Evolutionary conservation across 2,797 vertebrate species (phyloP).

Genomic region (Aldrovandia affinis): DNA sequence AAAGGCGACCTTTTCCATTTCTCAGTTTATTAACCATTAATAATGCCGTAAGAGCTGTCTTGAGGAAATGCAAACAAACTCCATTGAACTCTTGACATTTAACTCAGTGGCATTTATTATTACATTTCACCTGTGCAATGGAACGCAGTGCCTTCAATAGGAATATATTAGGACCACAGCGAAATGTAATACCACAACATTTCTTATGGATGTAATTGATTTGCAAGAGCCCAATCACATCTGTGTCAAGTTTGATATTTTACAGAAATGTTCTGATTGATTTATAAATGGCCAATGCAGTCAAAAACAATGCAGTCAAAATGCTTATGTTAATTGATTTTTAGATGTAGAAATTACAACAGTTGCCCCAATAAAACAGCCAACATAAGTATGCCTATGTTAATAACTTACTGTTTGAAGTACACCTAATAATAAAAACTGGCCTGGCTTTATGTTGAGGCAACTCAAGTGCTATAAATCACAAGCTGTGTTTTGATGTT

Average conservation of each 20-base stretch:
- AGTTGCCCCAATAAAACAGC: background rate
- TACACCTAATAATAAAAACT: background rate
- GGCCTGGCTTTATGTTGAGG: background rate
- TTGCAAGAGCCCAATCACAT: background rate
- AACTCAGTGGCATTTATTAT: constrained; percentile 2
- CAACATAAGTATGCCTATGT: background rate
- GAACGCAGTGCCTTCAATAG: background rate
- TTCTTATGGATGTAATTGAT: background rate
- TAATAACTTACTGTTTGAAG: background rate
- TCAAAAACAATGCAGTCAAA: background rate
- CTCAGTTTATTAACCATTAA: constrained; percentile 22
- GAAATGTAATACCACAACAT: background rate
- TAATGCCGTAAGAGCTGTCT: constrained; percentile 6
- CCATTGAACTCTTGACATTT: constrained; percentile 29
- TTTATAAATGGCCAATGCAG: background rate
- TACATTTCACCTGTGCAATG: constrained; percentile 16
- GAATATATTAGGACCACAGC: background rate
- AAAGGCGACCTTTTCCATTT: constrained; percentile 29
- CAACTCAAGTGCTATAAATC: background rate
- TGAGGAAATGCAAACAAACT: constrained; percentile 31
- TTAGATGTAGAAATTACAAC: background rate
- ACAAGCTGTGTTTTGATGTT: background rate
- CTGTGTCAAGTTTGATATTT: constrained; percentile 6
- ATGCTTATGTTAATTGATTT: background rate
- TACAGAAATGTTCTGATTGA: background rate